phyloP scores from a whole-genome alignment of 2,888 invertebrate species.

The Adelognathus sp. region DNA sequence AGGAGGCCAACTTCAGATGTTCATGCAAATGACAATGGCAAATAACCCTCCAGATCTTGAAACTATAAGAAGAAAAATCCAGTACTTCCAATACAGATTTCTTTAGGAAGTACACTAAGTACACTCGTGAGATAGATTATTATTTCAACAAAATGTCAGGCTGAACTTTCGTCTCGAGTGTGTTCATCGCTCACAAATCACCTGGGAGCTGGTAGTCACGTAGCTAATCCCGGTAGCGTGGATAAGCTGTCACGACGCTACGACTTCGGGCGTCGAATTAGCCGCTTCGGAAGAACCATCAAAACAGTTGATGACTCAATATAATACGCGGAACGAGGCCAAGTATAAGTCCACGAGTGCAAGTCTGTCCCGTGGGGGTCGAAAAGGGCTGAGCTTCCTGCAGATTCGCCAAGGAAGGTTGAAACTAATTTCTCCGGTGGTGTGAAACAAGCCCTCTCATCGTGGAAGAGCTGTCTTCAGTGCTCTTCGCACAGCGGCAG shows the following conservation, averaged over 20 bases:
- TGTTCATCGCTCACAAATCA: not conserved
- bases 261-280: slow-evolving; percentile 42
- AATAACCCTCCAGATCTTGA: too few species aligned
- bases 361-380: not conserved
- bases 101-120: too few species aligned
- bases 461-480: slow-evolving; percentile 14
- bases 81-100: too few species aligned
- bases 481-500: slow-evolving; percentile 4
- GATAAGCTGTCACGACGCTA: slow-evolving; percentile 8
- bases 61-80: too few species aligned
- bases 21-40: too few species aligned
- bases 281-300: slow-evolving; percentile 41
- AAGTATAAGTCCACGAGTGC: not conserved
- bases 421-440: slow-evolving; percentile 45
- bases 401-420: slow-evolving; percentile 31
- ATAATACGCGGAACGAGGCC: slow-evolving; percentile 40
- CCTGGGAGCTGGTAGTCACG: not conserved
- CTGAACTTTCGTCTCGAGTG: not conserved
- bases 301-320: slow-evolving; percentile 51
- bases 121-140: too few species aligned
- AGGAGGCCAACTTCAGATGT: too few species aligned
- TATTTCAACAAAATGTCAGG: not conserved
- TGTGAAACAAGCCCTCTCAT: slow-evolving; percentile 38
- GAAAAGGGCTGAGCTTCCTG: not conserved
- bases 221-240: not conserved